These are phyloP conservation scores for Amorpha juglandis DNA, from an alignment of 2,888 invertebrate species.

Conservation along the genomic window DNA sequence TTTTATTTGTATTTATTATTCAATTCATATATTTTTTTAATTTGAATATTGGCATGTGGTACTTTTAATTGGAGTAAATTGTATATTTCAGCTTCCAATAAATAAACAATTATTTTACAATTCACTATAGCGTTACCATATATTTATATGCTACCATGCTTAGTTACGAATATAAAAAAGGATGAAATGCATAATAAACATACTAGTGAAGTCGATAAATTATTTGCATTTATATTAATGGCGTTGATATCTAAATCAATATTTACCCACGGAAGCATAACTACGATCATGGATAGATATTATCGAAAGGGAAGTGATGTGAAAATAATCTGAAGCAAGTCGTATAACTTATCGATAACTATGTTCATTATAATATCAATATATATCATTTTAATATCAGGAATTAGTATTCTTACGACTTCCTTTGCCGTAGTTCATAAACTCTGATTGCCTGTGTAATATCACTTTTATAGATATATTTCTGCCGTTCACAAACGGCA, in stretches of 20 bases:
- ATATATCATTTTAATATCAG: background rate
- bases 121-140: no score
- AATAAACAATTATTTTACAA: no score
- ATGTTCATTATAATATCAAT: background rate
- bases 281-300: no score
- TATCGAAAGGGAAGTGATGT: no score
- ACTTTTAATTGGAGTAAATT: no score
- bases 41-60: no score
- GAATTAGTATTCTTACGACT: background rate
- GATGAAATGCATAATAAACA: background rate
- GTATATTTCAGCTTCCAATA: no score
- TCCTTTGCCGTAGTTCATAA: slow-evolving; percentile 29
- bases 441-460: slow-evolving; percentile 33
- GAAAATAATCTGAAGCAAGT: background rate
- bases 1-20: background rate
- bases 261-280: background rate
- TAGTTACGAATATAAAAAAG: background rate
- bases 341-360: background rate
- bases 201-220: background rate
- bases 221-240: background rate
- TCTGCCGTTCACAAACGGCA: slow-evolving; percentile 49
- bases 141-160: no score
- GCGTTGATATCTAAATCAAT: slow-evolving; percentile 1
- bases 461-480: slow-evolving; percentile 42
- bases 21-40: no score